Conservation (phyloP, 2,797 vertebrate species). For the Anabacerthia variegaticeps region DNA sequence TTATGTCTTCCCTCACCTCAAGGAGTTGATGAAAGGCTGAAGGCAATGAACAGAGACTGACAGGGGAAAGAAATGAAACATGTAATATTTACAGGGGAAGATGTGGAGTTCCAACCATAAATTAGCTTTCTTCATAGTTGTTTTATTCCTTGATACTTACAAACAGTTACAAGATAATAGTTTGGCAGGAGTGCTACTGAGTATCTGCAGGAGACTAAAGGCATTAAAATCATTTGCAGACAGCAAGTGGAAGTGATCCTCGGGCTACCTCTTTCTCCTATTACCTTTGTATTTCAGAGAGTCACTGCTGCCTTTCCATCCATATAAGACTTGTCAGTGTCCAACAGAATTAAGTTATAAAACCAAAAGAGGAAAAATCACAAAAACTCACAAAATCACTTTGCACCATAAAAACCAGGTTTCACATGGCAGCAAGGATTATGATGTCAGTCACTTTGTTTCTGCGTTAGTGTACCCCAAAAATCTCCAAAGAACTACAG, state of each 20-base stretch:
- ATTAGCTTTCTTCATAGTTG: background rate
- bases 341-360: background rate
- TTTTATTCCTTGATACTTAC: slow-evolving; percentile 8
- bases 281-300: background rate
- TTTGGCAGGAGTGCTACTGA: background rate
- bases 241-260: background rate
- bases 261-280: background rate
- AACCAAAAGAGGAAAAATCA: background rate
- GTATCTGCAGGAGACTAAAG: background rate
- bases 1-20: background rate
- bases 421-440: background rate
- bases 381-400: background rate
- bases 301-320: background rate
- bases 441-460: background rate
- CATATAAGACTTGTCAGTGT: background rate
- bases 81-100: background rate
- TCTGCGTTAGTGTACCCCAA: background rate
- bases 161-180: slow-evolving; percentile 6
- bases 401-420: background rate
- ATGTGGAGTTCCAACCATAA: background rate
- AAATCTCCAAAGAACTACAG: background rate
- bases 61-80: background rate
- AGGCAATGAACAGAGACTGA: background rate
- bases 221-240: slow-evolving; percentile 18
- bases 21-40: background rate